Evolutionary conservation across 1,140 invertebrate genomes (phyloP).

Genomic region (Solenopsis invicta): DNA sequence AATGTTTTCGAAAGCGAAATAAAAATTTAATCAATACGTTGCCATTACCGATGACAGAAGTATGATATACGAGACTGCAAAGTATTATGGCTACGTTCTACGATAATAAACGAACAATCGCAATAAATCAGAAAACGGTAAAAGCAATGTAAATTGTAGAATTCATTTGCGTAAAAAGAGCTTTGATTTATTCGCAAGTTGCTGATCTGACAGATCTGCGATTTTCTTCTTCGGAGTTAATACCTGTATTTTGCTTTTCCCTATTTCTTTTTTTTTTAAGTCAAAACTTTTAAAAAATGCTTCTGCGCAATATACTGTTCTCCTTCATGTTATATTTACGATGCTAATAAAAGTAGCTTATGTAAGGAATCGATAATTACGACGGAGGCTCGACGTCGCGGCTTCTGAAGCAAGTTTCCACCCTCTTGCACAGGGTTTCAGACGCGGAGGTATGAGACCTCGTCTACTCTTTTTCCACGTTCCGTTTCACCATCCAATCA

Average conservation of each 20-base stretch:
- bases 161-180: not conserved
- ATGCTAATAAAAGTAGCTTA: conserved; percentile 36
- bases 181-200: not conserved
- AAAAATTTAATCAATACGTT: conserved; percentile 41
- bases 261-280: too few species aligned
- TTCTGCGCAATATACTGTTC: not conserved
- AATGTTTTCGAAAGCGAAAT: conserved; percentile 19
- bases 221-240: not conserved
- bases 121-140: not conserved
- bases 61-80: not conserved
- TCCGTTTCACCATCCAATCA: conserved; percentile 49
- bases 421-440: not conserved
- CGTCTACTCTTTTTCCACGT: conserved; percentile 3
- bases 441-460: not conserved
- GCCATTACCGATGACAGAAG: conserved; percentile 7
- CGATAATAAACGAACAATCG: not conserved
- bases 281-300: not conserved
- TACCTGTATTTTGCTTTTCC: not conserved
- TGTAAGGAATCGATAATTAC: conserved; percentile 44
- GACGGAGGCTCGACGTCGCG: not conserved
- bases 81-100: not conserved
- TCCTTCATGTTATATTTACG: conserved; percentile 2
- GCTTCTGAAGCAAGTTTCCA: not conserved
- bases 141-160: not conserved
- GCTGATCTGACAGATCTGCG: not conserved